Evolutionary conservation across 2,113 vertebrate species (phyloP), one percentile per base, ranked within the genome.

Genomic region (Brienomyrus brachyistius): DNA sequence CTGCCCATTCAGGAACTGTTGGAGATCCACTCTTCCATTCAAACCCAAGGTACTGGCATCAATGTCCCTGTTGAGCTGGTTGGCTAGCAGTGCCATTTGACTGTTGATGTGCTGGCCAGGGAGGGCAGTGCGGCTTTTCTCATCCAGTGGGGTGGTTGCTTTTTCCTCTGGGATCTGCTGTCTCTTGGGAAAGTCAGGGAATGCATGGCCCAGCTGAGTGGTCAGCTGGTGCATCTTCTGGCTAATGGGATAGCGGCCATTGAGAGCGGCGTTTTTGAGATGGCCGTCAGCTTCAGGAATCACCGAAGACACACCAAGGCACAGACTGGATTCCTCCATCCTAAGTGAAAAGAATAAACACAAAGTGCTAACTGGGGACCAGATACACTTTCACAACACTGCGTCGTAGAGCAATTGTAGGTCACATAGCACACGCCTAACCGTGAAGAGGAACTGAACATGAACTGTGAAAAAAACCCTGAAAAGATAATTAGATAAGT

Each of bases 251-350:
- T 99, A 99, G 94, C 98, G 98, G 92, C 98, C 98, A 95, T 99
- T 99, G 94, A 99, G 96, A 89, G 99, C 96, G 11, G 97, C 97
- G 94, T 93, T 97, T 94, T 96, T 98, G 93, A 98, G 96, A 94
- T 97, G 98, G 93, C 96, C 93, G 83, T 99, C 98, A 90, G 97
- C 94, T 94, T 99, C 98, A 31, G 97, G 93, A 91, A 97, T 97
- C 88, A 95, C 96, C 91, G 98, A 97, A 92, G 98, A 97, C 95
- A 98, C 98, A 94, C 98, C 98, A 97, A 99, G 98, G 97, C 98
- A 99, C 97, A 99, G 97, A 95, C 98, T 98, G 91, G 98, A 97
- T 96, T 99, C 98, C 94, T 99, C 98, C 98, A 99, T 99, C 95
- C 98, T 99, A 95, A 95, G 92, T 62, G 89, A 91, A 91, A 89